Conservation (phyloP, 1,140 invertebrate species). For the Homalodisca vitripennis region DNA sequence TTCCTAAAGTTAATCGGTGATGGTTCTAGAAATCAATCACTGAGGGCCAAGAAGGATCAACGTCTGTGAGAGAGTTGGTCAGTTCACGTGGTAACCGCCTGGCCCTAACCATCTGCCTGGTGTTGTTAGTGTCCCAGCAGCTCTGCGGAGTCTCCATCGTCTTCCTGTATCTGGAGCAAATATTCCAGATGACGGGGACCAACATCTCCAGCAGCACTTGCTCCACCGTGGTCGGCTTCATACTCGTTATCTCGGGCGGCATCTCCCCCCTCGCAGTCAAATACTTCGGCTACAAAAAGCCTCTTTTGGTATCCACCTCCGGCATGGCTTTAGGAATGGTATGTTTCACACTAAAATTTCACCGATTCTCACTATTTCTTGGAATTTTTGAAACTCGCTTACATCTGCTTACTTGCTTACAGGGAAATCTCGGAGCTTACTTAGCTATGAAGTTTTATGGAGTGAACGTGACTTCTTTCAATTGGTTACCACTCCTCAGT, state of each 20-base stretch:
- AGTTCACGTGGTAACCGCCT: background rate
- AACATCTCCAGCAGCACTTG: background rate
- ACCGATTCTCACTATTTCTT: background rate
- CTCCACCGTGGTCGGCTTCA: background rate
- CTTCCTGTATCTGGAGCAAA: background rate
- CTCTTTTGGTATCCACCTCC: background rate
- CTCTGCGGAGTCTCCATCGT: background rate
- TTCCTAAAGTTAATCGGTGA: too few relatives aligned
- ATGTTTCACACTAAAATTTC: background rate
- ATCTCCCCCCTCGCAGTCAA: background rate
- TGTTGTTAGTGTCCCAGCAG: background rate
- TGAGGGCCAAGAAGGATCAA: too few relatives aligned
- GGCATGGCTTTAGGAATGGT: conserved; percentile 16
- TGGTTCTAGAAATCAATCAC: too few relatives aligned
- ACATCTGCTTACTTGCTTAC: background rate
- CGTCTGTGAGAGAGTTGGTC: background rate
- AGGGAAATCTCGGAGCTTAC: background rate
- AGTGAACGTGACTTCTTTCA: background rate
- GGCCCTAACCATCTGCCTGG: background rate
- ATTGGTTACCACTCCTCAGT: background rate
- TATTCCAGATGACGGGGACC: background rate
- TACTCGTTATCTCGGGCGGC: background rate
- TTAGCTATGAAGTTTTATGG: background rate
- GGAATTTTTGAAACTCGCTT: background rate
- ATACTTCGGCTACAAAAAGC: conserved; percentile 13